Conservation (phyloP, 2,888 invertebrate genomes). For the Timema cristinae region DNA sequence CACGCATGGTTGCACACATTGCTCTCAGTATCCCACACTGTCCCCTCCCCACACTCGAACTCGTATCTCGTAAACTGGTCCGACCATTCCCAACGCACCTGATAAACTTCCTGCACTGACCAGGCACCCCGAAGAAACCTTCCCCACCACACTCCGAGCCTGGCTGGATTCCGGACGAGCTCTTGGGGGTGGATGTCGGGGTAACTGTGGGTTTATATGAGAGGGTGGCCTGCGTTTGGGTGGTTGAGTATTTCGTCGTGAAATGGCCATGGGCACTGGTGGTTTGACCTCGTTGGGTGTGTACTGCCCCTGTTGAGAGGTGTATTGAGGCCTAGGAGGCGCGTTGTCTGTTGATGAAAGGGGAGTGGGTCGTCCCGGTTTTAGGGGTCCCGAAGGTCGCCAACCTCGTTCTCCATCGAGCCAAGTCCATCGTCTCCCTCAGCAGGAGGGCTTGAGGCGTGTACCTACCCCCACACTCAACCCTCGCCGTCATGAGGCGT, state of each 20-base stretch:
- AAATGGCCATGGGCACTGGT: too few relatives aligned
- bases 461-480: constrained; percentile 55
- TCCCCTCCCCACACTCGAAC: constrained; percentile 69
- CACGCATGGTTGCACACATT: constrained; percentile 69
- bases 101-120: constrained; percentile 61
- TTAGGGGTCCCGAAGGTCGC: neutral
- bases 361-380: too few relatives aligned
- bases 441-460: neutral
- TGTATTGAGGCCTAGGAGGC: too few relatives aligned
- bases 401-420: constrained; percentile 7
- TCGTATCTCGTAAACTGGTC: constrained; percentile 61
- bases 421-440: constrained; percentile 8
- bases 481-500: constrained; percentile 63
- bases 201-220: too few relatives aligned
- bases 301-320: too few relatives aligned
- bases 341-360: too few relatives aligned
- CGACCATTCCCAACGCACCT: constrained; percentile 60
- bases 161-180: neutral
- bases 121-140: constrained; percentile 60
- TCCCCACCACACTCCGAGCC: constrained; percentile 49
- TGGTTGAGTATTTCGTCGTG: too few relatives aligned
- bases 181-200: constrained; percentile 14
- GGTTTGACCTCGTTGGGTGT: too few relatives aligned
- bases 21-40: constrained; percentile 68
- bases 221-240: too few relatives aligned